These are phyloP conservation scores for Drosophila kuntzei DNA, from an alignment of 2,888 invertebrate genomes.

Conservation along the genomic window DNA sequence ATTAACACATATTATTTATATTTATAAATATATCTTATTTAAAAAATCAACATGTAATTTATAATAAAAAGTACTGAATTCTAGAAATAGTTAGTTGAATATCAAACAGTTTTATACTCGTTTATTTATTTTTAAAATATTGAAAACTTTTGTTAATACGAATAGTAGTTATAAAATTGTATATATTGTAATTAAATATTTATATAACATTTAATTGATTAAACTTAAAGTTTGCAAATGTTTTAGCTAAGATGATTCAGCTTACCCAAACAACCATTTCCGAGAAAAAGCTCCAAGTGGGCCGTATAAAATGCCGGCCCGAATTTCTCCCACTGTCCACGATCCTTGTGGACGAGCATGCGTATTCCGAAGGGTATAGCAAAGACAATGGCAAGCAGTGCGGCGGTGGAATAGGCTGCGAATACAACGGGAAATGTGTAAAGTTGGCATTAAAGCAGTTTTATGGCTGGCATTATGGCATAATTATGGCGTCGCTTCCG, in stretches of 20 bases:
- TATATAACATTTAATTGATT: not conserved
- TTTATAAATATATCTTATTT: too few relatives aligned
- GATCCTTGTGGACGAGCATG: constrained; percentile 89
- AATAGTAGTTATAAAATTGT: too few relatives aligned
- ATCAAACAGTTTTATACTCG: too few relatives aligned
- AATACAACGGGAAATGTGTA: constrained; percentile 38
- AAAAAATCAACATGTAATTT: too few relatives aligned
- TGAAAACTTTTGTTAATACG: too few relatives aligned
- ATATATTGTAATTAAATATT: not conserved
- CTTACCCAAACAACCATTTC: constrained; percentile 89
- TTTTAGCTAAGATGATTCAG: not conserved
- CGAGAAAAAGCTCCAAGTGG: constrained; percentile 90
- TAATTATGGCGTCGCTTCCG: constrained; percentile 69
- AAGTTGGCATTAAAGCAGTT: constrained; percentile 46
- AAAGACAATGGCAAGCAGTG: constrained; percentile 90
- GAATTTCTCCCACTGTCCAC: constrained; percentile 88
- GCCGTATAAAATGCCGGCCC: constrained; percentile 89
- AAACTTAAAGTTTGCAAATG: not conserved
- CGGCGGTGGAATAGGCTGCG: constrained; percentile 91
- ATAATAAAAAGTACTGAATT: too few relatives aligned
- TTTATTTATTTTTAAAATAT: not conserved
- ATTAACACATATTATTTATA: too few relatives aligned
- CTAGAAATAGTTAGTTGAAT: too few relatives aligned
- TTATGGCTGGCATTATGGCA: constrained; percentile 73
- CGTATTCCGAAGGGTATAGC: constrained; percentile 90